These are phyloP conservation scores for Drosophila lowei DNA, from an alignment of 1,140 invertebrate genomes.

Conservation along the genomic window DNA sequence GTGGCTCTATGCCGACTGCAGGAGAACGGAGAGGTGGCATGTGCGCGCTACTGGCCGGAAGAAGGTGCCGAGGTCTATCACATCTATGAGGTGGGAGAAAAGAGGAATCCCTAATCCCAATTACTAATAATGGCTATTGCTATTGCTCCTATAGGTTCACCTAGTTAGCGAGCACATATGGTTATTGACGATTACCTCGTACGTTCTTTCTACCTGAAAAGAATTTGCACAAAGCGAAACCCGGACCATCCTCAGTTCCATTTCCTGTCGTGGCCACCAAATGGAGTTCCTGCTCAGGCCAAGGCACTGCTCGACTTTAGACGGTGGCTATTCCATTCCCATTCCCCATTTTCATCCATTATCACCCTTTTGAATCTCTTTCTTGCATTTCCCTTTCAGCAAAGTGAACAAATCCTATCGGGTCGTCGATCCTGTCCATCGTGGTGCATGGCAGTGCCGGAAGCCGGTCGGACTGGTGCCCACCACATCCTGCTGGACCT, in stretches of 20 bases:
- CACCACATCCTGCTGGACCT: conserved; percentile 98
- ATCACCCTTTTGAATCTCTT: background rate
- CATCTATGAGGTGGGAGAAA: conserved; percentile 93
- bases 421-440: conserved; percentile 97
- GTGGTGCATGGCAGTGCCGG: conserved; percentile 99
- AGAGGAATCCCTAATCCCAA: too few relatives aligned
- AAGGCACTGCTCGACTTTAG: conserved; percentile 98
- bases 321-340: conserved; percentile 73
- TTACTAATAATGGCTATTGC: too few relatives aligned
- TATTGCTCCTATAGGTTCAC: conserved; percentile 89
- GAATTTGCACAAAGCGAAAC: conserved; percentile 97
- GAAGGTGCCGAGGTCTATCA: conserved; percentile 98
- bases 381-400: conserved; percentile 83
- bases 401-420: conserved; percentile 99
- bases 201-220: conserved; percentile 99
- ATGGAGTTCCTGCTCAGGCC: conserved; percentile 94
- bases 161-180: conserved; percentile 99
- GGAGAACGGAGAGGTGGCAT: conserved; percentile 95
- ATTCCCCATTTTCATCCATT: background rate
- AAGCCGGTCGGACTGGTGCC: conserved; percentile 97
- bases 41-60: conserved; percentile 98
- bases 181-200: conserved; percentile 99
- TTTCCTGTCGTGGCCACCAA: conserved; percentile 98
- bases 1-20: conserved; percentile 96
- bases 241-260: conserved; percentile 99